Percentiles rank a stretch among this genome's conserved stretches.
These are phyloP conservation scores for Drosophila miranda DNA, from an alignment of 1,140 invertebrate genomes.

Conservation along the genomic window DNA sequence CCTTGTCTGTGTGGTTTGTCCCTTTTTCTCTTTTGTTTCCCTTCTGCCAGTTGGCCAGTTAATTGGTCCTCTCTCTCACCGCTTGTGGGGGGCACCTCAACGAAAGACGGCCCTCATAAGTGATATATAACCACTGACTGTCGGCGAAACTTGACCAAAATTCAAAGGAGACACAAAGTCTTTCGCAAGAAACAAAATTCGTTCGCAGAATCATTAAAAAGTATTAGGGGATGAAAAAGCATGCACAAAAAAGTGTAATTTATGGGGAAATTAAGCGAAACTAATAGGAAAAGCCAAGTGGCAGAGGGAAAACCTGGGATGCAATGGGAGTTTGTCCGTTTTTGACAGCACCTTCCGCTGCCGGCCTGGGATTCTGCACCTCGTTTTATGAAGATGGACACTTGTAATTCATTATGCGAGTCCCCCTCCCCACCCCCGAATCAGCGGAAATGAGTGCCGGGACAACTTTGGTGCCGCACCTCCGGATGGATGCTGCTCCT, in stretches of 20 bases:
- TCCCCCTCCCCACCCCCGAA: constrained; percentile 5
- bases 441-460: constrained; percentile 71
- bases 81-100: too few relatives aligned
- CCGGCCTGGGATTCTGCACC: constrained; percentile 1
- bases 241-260: constrained; percentile 61
- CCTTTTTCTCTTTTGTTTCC: constrained; percentile 32
- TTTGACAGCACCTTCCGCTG: constrained; percentile 74
- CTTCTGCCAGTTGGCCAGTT: constrained; percentile 22
- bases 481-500: neutral
- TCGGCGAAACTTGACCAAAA: constrained; percentile 29
- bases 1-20: neutral
- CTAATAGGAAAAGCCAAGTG: constrained; percentile 72
- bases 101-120: constrained; percentile 43
- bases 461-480: constrained; percentile 35
- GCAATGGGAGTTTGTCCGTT: constrained; percentile 45
- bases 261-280: constrained; percentile 78
- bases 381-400: constrained; percentile 79
- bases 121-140: constrained; percentile 43
- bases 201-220: constrained; percentile 72
- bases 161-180: constrained; percentile 29
- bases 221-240: constrained; percentile 54
- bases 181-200: constrained; percentile 27
- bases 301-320: neutral
- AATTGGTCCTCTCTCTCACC: constrained; percentile 45
- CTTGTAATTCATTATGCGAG: constrained; percentile 75